Evolutionary conservation across 2,888 invertebrate genomes (phyloP), one percentile per base, ranked within the genome.

Genomic region (Stegophylla sp.): DNA sequence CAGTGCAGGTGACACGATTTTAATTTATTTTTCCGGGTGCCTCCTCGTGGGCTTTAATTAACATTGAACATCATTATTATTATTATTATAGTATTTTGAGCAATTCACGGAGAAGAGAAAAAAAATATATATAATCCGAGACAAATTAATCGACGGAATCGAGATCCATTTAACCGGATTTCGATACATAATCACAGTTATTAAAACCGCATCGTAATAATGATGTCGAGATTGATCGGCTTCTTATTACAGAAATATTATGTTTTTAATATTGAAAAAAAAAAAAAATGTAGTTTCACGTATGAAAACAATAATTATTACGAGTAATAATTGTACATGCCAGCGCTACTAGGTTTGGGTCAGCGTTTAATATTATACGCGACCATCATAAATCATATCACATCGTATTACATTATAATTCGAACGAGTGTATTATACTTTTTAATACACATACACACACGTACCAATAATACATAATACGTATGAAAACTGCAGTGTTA

Each of bases 381-480:
- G 26, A 72, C 20, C 23, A 43, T 72, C 43, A 59, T 72, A 72
- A 72, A 72, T 72, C 56, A 72, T 72, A 59, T 72, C 41, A 72
- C 56, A 41, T 56, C n/a, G n/a, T n/a, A n/a, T n/a, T n/a, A n/a
- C n/a, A n/a, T n/a, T n/a, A n/a, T n/a, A n/a, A n/a, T n/a, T n/a
- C n/a, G n/a, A n/a, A n/a, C n/a, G n/a, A n/a, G n/a, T n/a, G n/a
- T n/a, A n/a, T n/a, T n/a, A n/a, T n/a, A n/a, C n/a, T n/a, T n/a
- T n/a, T n/a, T n/a, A n/a, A n/a, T n/a, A n/a, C n/a, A n/a, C n/a
- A n/a, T n/a, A n/a, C n/a, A n/a, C n/a, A n/a, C n/a, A n/a, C n/a
- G n/a, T n/a, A n/a, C n/a, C n/a, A n/a, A n/a, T n/a, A n/a, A n/a
- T n/a, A n/a, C n/a, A n/a, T n/a, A n/a, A n/a, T n/a, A n/a, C n/a